Percentiles rank a stretch among this genome's conserved stretches.
phyloP scores from a whole-genome alignment of 2,888 invertebrate genomes.

The Andrena bucephala region DNA sequence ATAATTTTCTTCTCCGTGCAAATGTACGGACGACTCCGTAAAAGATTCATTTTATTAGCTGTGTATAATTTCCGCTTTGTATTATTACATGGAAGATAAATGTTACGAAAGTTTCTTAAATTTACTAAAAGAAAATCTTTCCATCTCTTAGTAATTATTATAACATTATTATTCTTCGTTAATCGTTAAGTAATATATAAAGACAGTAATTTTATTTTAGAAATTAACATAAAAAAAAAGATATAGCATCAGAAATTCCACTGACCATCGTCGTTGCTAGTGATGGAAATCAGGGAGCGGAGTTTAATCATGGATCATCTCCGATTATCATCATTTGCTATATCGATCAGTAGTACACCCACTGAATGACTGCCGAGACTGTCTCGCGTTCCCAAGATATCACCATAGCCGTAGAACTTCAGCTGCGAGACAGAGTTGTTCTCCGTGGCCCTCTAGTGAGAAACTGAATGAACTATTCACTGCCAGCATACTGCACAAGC shows the following conservation, averaged over 20 bases:
- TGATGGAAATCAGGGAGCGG: constrained; percentile 74
- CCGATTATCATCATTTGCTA: constrained; percentile 81
- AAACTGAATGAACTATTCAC: constrained; percentile 33
- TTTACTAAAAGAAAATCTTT: too few relatives aligned
- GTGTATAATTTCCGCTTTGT: too few relatives aligned
- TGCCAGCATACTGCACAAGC: too few relatives aligned
- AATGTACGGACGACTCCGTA: too few relatives aligned
- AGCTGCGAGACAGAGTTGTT: constrained; percentile 46
- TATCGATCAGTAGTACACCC: constrained; percentile 82
- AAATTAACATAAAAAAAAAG: constrained; percentile 8
- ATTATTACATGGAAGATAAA: too few relatives aligned
- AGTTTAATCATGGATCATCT: constrained; percentile 81
- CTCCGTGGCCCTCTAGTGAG: constrained; percentile 43
- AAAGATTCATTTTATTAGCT: too few relatives aligned
- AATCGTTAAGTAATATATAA: not conserved
- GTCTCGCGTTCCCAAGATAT: not conserved
- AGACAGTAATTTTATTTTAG: not conserved
- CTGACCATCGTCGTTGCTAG: constrained; percentile 77
- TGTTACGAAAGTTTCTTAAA: too few relatives aligned
- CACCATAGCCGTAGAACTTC: not conserved
- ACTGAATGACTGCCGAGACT: constrained; percentile 76
- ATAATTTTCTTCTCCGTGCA: too few relatives aligned
- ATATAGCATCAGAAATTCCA: constrained; percentile 80
- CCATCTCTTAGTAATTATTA: too few relatives aligned
- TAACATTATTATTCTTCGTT: too few relatives aligned